phyloP scores from a whole-genome alignment of 2,113 vertebrate species.

The Oophaga pumilio region DNA sequence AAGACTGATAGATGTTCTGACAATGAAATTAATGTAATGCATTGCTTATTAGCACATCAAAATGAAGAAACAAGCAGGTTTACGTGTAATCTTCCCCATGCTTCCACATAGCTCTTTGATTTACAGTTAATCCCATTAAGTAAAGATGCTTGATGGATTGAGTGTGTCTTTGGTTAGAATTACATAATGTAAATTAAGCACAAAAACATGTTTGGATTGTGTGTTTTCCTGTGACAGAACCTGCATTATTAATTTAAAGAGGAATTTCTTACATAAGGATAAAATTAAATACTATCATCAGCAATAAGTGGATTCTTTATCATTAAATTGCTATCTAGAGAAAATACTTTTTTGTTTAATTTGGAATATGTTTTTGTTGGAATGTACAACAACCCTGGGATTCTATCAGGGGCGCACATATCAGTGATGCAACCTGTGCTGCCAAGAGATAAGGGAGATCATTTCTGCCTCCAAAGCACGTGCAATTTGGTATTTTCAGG shows the following conservation, averaged over 20 bases:
- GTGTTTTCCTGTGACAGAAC: not conserved
- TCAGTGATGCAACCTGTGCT: too few relatives aligned
- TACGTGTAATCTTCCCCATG: not conserved
- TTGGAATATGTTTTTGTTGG: not conserved
- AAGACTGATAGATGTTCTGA: not conserved
- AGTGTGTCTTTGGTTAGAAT: not conserved
- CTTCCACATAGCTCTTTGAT: not conserved
- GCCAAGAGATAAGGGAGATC: too few relatives aligned
- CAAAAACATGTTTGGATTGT: not conserved
- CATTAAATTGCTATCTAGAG: not conserved
- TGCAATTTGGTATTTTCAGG: too few relatives aligned
- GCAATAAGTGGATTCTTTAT: not conserved
- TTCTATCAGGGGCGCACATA: too few relatives aligned
- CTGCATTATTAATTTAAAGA: not conserved
- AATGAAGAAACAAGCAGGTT: not conserved
- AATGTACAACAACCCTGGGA: not conserved
- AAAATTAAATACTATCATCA: not conserved
- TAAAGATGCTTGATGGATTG: not conserved
- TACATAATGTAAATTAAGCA: not conserved
- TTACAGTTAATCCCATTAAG: constrained; percentile 13
- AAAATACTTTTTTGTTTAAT: not conserved
- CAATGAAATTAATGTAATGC: not conserved
- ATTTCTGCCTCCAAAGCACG: too few relatives aligned
- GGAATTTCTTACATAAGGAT: not conserved
- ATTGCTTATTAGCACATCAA: not conserved